phyloP scores from a whole-genome alignment of 2,113 vertebrate genomes.

The Galemys pyrenaicus region DNA sequence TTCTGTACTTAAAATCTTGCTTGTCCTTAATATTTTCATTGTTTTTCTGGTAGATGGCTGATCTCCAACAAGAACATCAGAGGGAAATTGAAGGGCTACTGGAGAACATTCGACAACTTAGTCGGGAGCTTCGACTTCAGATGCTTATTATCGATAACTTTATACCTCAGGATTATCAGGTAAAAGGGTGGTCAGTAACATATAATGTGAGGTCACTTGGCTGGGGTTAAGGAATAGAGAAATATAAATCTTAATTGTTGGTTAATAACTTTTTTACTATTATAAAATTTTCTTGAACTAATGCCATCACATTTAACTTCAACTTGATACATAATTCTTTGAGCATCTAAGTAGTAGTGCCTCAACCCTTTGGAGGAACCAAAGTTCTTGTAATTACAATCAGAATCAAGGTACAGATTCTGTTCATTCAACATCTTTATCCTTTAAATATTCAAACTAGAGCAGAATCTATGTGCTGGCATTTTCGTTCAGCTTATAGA shows the following conservation, averaged over 20 bases:
- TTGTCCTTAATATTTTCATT: background rate
- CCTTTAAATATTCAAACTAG: background rate
- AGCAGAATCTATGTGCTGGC: background rate
- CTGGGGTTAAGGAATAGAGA: background rate
- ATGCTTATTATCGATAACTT: conserved; percentile 99
- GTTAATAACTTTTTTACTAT: background rate
- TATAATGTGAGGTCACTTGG: background rate
- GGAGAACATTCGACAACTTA: conserved; percentile 98
- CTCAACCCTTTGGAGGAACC: background rate
- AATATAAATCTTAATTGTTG: background rate
- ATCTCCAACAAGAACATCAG: conserved; percentile 97
- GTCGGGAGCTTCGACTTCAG: conserved; percentile 96
- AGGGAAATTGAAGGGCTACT: conserved; percentile 96
- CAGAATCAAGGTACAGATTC: background rate
- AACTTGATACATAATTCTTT: background rate
- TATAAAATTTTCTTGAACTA: conserved; percentile 48
- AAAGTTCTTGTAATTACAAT: background rate
- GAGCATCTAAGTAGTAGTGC: conserved; percentile 17
- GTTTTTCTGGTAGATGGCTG: conserved; percentile 91
- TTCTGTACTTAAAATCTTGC: background rate
- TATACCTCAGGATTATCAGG: conserved; percentile 98
- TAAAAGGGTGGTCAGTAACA: conserved; percentile 66
- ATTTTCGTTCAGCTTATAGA: background rate
- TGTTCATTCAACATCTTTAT: background rate
- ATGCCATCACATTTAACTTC: background rate